Evolutionary conservation across 2,888 invertebrate genomes (phyloP), one percentile per base, ranked within the genome.

Genomic region (Leptogaster cylindrica): DNA sequence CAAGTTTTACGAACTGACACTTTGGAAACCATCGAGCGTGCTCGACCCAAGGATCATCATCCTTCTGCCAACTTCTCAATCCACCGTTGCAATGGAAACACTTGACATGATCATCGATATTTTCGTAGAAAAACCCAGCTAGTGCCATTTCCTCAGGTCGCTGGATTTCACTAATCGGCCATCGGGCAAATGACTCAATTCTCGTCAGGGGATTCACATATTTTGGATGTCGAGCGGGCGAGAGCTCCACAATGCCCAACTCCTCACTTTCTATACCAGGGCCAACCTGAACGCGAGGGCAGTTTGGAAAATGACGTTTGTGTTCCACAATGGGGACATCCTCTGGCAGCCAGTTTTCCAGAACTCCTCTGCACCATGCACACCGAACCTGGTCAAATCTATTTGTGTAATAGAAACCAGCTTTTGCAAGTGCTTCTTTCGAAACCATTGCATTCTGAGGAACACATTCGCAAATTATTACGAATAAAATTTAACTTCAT

Each of bases 61-160:
- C 88, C 36, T 88, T 86, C 78, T 94, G 91, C 97, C 97, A 97
- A 77, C 91, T 90, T 72, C 91, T 86, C 51, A 97, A 83, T 0
- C 95, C 95, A 44, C 95, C 95, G 79, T 94, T 94, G 80, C 97
- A 97, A 82, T 93, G 93, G 82, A 95, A 97, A 80, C 97, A 97
- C 66, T 93, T 88, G 70, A 86, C 86, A 81, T 88, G 88, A 78
- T 91, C 91, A 48, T 85, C 86, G 18, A 82, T 82, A 14, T 89
- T 89, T 72, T 86, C 88, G 77, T 93, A 95, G 79, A 90, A 96
- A 80, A 97, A 94, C 2, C 96, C 96, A 16, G 96, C 94, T 65
- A 89, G 88, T 0, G 95, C 90, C 66, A 97, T 80, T 6, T 87
- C 83, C 68, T 88, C 85, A 0, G 94, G 92, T 1, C 87, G 88